phyloP scores from a whole-genome alignment of 2,888 invertebrate species.

The Anodontia alba region DNA sequence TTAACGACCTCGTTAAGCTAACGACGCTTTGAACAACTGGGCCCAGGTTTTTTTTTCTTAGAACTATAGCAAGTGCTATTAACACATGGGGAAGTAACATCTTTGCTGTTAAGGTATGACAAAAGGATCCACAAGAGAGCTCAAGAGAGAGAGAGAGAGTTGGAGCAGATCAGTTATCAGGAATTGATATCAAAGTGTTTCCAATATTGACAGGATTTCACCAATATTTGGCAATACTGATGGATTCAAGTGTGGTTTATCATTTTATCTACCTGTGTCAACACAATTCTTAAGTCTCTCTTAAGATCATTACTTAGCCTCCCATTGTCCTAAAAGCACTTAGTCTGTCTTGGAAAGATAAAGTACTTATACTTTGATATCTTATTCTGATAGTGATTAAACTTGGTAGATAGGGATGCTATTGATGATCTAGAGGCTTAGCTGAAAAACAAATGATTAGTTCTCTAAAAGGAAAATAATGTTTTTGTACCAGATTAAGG shows the following conservation, averaged over 20 bases:
- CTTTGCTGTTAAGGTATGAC: too few species aligned
- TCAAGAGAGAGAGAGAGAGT: too few species aligned
- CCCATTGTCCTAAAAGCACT: constrained; percentile 7
- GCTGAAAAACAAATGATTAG: background rate
- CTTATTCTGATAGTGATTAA: background rate
- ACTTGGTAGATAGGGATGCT: constrained; percentile 11
- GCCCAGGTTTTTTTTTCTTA: too few species aligned
- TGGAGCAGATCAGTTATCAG: background rate
- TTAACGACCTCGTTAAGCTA: too few species aligned
- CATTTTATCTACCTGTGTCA: background rate
- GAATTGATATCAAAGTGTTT: background rate
- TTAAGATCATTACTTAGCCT: background rate
- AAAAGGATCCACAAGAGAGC: too few species aligned
- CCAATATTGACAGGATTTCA: constrained; percentile 12
- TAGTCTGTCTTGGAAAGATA: constrained; percentile 7
- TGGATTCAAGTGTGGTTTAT: constrained; percentile 5
- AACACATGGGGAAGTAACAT: too few species aligned
- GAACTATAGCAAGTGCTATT: too few species aligned
- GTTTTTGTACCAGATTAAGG: background rate
- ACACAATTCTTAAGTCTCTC: constrained; percentile 9
- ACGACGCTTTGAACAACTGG: too few species aligned
- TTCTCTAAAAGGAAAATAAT: background rate
- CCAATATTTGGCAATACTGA: constrained; percentile 8
- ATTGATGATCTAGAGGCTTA: background rate
- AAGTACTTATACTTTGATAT: constrained; percentile 4